Evolutionary conservation across 2,888 invertebrate genomes (phyloP).

Genomic region (Microctonus aethiopoides): DNA sequence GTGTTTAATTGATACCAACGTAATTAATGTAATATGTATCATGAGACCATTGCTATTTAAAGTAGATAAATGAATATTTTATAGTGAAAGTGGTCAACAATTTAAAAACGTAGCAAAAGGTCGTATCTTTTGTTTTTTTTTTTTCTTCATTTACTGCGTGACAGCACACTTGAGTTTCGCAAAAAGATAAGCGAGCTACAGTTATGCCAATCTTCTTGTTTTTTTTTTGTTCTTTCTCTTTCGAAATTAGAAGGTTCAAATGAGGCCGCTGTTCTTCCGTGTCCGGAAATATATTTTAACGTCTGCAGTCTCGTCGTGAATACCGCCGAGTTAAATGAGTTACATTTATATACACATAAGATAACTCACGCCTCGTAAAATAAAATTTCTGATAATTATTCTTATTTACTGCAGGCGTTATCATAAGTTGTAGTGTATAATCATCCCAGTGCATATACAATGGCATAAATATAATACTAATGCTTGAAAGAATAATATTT

Average conservation of each 20-base stretch:
- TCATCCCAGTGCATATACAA: not conserved
- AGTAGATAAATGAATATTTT: not conserved
- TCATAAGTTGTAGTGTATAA: not conserved
- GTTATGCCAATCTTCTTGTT: not conserved
- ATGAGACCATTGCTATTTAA: not conserved
- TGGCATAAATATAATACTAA: not conserved
- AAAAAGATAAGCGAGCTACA: not conserved
- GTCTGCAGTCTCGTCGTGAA: not conserved
- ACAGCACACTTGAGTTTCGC: not conserved
- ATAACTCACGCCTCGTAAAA: not conserved
- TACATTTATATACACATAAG: not conserved
- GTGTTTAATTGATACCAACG: not conserved
- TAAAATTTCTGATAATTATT: not conserved
- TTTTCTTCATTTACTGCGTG: not conserved
- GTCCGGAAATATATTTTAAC: conserved; percentile 21
- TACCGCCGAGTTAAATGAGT: not conserved
- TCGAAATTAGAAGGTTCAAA: conserved; percentile 20
- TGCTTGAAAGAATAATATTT: not conserved
- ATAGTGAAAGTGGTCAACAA: not conserved
- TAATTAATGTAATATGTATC: too few species aligned
- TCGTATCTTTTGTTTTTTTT: not conserved
- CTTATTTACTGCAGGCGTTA: not conserved
- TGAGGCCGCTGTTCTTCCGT: conserved; percentile 22
- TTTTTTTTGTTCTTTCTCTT: not conserved
- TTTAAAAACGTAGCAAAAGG: not conserved